Evolutionary conservation across 2,888 invertebrate species (phyloP), one percentile per base, ranked within the genome.

Genomic region (Cremastinae sp.): DNA sequence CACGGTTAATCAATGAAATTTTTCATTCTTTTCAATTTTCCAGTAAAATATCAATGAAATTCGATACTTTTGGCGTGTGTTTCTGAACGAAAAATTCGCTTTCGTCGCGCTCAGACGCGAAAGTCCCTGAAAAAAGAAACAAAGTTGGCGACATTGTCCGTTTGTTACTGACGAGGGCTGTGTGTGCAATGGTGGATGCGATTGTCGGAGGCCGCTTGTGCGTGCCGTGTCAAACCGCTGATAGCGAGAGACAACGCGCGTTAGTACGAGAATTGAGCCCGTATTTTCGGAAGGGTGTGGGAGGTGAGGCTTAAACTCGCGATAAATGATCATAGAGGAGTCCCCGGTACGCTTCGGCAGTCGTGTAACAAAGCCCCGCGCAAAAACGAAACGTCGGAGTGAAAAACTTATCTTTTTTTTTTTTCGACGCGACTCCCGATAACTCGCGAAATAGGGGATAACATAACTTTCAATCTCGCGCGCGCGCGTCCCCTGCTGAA

Each of bases 161-260:
- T 49, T 66, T 62, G 75, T 74, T 78, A 71, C 66, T 78, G 78
- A 78, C 79, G 82, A 82, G 82, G 77, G 41, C 82, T 80, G 77
- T 80, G 78, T 81, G 79, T 74, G 82, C 80, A 83, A 85, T 83
- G 84, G 81, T 81, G 81, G 82, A 84, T 70, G 78, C 80, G 74
- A 79, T 76, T 81, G 78, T 80, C 78, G 78, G 74, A 77, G 82
- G 76, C 82, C 81, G 81, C 81, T 83, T 80, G 82, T 81, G 78
- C 78, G 78, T 79, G 79, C 82, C 81, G 82, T n/a, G n/a, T 84
- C 82, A 81, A 82, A 80, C 75, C 79, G 78, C 79, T 76, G 81
- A 80, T 54, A 43, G 43, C 43, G 43, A 16, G 75, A 71, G 64
- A 47, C 56, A 61, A 45, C 28, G 20, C 28, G 38, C 45, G 12